Percentiles rank a stretch among this genome's conserved stretches.
phyloP scores from a whole-genome alignment of 2,888 invertebrate genomes.

The Erebia epiphron region DNA sequence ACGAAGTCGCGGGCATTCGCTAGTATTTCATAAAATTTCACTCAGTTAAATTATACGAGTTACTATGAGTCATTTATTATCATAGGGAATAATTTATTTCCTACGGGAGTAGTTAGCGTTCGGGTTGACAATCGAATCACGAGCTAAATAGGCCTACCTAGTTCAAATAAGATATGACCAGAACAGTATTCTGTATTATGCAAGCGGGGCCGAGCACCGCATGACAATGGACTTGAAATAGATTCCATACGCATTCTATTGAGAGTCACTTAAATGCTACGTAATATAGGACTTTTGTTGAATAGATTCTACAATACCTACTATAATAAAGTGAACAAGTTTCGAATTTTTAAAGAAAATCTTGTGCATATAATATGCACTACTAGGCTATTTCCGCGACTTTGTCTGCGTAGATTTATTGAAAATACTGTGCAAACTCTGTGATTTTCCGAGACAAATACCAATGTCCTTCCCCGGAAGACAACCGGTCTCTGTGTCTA shows the following conservation, averaged over 20 bases:
- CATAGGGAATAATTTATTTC: slow-evolving; percentile 39
- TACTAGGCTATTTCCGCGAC: too few species aligned
- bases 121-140: slow-evolving; percentile 43
- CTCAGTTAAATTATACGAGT: background rate
- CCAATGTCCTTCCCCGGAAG: too few species aligned
- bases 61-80: slow-evolving; percentile 40
- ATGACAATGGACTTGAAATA: slow-evolving; percentile 75
- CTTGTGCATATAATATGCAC: too few species aligned
- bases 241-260: slow-evolving; percentile 48
- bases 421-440: too few species aligned
- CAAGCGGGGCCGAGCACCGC: slow-evolving; percentile 60
- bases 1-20: too few species aligned
- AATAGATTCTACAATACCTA: background rate
- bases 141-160: slow-evolving; percentile 44
- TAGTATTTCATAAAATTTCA: background rate
- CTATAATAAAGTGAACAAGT: background rate
- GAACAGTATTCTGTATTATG: slow-evolving; percentile 62
- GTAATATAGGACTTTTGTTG: background rate
- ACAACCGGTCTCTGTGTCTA: too few species aligned
- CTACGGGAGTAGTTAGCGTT: slow-evolving; percentile 55
- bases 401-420: too few species aligned
- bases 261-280: slow-evolving; percentile 14
- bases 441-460: too few species aligned
- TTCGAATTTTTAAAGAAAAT: too few species aligned
- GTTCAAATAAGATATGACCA: slow-evolving; percentile 58